Conservation (phyloP, 2,797 vertebrate species). For the Sternarchorhynchus goeldii region DNA sequence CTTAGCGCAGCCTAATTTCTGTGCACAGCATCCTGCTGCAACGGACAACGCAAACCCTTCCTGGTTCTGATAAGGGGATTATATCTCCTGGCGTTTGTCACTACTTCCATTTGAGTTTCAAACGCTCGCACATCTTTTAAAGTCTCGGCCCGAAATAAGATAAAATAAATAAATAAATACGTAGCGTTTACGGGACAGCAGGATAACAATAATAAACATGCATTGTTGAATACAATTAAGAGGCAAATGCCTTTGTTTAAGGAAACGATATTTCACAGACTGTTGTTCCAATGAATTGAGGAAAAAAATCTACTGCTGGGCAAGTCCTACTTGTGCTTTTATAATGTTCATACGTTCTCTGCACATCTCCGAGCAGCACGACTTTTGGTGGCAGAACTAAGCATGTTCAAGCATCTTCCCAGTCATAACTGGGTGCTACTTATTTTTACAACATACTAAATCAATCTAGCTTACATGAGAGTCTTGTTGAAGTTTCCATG, state of each 20-base stretch:
- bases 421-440: slow-evolving; percentile 17
- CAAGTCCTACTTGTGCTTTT: not conserved
- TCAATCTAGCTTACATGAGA: slow-evolving; percentile 36
- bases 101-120: slow-evolving; percentile 72
- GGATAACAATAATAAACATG: too few relatives aligned
- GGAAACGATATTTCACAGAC: too few relatives aligned
- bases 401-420: slow-evolving; percentile 4
- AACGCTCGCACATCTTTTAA: slow-evolving; percentile 72
- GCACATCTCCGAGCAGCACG: slow-evolving; percentile 8
- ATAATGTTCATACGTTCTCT: too few relatives aligned
- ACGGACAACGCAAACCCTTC: not conserved
- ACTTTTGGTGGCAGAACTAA: slow-evolving; percentile 2
- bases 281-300: too few relatives aligned
- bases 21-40: slow-evolving; percentile 24
- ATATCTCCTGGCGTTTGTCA: slow-evolving; percentile 64
- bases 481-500: slow-evolving; percentile 30
- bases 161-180: not conserved
- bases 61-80: not conserved
- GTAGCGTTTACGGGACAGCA: too few relatives aligned
- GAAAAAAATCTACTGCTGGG: not conserved
- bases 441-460: slow-evolving; percentile 58
- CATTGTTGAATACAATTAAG: too few relatives aligned
- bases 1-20: slow-evolving; percentile 41
- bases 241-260: too few relatives aligned
- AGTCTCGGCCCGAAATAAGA: slow-evolving; percentile 65